Evolutionary conservation across 2,888 invertebrate species (phyloP).

Genomic region (Ellobium chinense): DNA sequence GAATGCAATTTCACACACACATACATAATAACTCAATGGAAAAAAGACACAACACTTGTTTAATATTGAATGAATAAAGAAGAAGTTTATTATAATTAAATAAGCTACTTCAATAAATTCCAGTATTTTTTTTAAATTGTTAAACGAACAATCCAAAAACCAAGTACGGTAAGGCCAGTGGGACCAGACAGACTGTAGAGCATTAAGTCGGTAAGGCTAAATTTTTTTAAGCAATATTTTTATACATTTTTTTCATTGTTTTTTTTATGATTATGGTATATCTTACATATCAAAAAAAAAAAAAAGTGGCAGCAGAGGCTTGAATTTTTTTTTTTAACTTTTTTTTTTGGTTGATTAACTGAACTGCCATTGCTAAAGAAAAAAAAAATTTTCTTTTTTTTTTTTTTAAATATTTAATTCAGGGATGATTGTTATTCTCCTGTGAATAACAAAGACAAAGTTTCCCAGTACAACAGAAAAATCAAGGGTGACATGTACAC

Average conservation of each 20-base stretch:
- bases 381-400: neutral
- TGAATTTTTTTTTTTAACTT: neutral
- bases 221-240: neutral
- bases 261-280: neutral
- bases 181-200: neutral
- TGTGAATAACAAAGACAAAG: neutral
- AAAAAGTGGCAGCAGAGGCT: neutral
- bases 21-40: too few relatives aligned
- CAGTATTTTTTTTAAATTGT: neutral
- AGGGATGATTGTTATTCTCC: neutral
- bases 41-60: too few relatives aligned
- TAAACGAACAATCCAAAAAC: neutral
- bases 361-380: neutral
- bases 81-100: neutral
- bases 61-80: neutral
- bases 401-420: neutral
- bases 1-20: too few relatives aligned
- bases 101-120: neutral
- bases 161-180: neutral
- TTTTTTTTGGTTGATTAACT: neutral
- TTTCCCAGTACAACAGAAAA: neutral
- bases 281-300: neutral
- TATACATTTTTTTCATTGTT: neutral
- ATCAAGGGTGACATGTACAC: neutral
- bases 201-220: neutral